phyloP scores from a whole-genome alignment of 92 coral and sea anemone genomes.

The Epizoanthus stellaris region DNA sequence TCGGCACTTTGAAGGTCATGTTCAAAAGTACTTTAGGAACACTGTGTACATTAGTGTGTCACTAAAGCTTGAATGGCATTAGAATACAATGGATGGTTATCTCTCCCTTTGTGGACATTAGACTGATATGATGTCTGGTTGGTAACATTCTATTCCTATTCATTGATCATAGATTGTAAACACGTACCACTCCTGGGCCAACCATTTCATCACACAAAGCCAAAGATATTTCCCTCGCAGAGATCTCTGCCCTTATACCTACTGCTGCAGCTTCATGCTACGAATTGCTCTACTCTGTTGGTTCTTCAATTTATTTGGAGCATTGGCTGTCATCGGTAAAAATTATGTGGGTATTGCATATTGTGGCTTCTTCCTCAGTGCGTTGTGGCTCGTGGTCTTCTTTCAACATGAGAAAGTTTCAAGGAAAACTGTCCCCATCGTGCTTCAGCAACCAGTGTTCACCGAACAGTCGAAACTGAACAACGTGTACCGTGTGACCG shows the following conservation, averaged over 20 bases:
- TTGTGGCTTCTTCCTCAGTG: constrained; percentile 54
- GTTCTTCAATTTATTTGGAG: constrained; percentile 53
- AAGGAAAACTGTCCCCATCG: constrained; percentile 59
- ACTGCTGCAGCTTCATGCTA: constrained; percentile 39
- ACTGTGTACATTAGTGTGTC: too few species aligned
- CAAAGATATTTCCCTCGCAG: constrained; percentile 62
- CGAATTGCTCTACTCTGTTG: constrained; percentile 37
- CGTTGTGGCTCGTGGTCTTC: constrained; percentile 57
- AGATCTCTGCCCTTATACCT: constrained; percentile 51
- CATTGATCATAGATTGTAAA: constrained; percentile 23
- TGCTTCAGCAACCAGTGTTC: constrained; percentile 68
- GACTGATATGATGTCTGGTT: too few species aligned
- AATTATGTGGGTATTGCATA: constrained; percentile 44
- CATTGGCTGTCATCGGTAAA: constrained; percentile 35
- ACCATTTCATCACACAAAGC: constrained; percentile 75
- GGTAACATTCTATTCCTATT: too few species aligned
- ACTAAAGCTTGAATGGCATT: too few species aligned
- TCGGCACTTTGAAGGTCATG: too few species aligned
- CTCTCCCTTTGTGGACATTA: too few species aligned
- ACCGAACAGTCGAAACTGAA: constrained; percentile 53
- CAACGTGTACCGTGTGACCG: constrained; percentile 66
- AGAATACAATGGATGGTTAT: too few species aligned
- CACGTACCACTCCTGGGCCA: constrained; percentile 49
- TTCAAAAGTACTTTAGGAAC: too few species aligned
- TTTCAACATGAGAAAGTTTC: constrained; percentile 75